These are phyloP conservation scores for Micromesistius poutassou DNA, from an alignment of 2,797 vertebrate genomes.

Conservation along the genomic window DNA sequence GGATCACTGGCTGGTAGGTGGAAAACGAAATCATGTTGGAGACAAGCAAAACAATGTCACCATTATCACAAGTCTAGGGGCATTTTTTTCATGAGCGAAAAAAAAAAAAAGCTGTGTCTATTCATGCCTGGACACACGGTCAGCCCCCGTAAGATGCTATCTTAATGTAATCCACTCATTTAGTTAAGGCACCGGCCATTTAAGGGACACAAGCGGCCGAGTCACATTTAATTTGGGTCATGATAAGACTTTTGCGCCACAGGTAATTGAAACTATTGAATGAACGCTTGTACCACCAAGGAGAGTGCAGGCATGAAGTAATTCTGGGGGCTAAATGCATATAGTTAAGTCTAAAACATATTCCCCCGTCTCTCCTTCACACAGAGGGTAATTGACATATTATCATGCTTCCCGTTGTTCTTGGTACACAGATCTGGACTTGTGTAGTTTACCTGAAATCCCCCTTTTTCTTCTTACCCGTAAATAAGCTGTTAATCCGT, in stretches of 20 bases:
- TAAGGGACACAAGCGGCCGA: slow-evolving; percentile 40
- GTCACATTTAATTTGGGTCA: slow-evolving; percentile 46
- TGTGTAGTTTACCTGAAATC: slow-evolving; percentile 65
- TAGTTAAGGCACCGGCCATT: slow-evolving; percentile 34
- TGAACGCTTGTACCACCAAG: too few species aligned
- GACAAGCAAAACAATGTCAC: slow-evolving; percentile 22
- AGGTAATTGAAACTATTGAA: too few species aligned
- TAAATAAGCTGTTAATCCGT: slow-evolving; percentile 70
- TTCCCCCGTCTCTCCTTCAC: neutral
- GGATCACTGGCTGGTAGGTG: slow-evolving; percentile 56
- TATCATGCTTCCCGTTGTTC: slow-evolving; percentile 48
- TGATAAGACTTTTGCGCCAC: slow-evolving; percentile 18
- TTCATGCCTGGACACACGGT: slow-evolving; percentile 21
- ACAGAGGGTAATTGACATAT: too few species aligned
- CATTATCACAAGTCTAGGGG: slow-evolving; percentile 33
- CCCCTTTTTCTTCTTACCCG: slow-evolving; percentile 42
- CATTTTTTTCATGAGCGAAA: slow-evolving; percentile 34
- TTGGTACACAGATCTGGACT: slow-evolving; percentile 53
- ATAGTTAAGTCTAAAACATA: slow-evolving; percentile 36
- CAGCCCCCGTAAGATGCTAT: slow-evolving; percentile 41
- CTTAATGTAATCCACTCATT: slow-evolving; percentile 41
- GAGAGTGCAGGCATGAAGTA: too few species aligned
- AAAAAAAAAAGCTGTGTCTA: slow-evolving; percentile 50
- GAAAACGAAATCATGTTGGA: slow-evolving; percentile 43
- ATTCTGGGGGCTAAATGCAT: slow-evolving; percentile 19